Percentiles rank a stretch among this genome's conserved stretches.
Conservation (phyloP, 2,113 vertebrate species). For the Apistogramma diplotaenia region DNA sequence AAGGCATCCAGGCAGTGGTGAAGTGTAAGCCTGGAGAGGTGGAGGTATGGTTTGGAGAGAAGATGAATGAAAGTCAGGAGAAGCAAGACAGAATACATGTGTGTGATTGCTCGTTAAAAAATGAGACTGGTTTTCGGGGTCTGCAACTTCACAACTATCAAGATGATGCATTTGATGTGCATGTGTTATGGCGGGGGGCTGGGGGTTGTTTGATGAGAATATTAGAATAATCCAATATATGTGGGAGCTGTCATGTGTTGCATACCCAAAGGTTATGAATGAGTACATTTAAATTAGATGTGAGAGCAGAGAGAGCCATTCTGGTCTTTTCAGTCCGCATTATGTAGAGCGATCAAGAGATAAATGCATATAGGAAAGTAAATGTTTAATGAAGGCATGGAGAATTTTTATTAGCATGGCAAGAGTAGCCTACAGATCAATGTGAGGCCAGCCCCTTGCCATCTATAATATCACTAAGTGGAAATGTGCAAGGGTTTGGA, state of each 20-base stretch:
- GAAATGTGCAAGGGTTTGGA: not conserved
- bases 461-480: not conserved
- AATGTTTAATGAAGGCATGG: not conserved
- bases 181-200: not conserved
- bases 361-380: not conserved
- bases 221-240: not conserved
- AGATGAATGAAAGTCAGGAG: too few species aligned
- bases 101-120: not conserved
- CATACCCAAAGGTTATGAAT: not conserved
- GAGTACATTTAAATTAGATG: not conserved
- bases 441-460: not conserved
- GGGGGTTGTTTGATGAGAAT: not conserved
- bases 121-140: slow-evolving; percentile 53
- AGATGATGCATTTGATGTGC: not conserved
- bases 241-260: not conserved
- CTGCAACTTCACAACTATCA: slow-evolving; percentile 2
- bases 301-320: not conserved
- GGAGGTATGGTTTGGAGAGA: too few species aligned
- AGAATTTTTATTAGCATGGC: not conserved
- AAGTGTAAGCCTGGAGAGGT: too few species aligned
- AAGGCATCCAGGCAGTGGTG: too few species aligned
- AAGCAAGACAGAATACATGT: too few species aligned
- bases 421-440: not conserved
- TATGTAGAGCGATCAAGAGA: not conserved
- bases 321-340: not conserved